A percentile compares a stretch with the other conserved stretches of the same genome.
Evolutionary conservation across 2,797 vertebrate species (phyloP).

Genomic region (Spheniscus humboldti): DNA sequence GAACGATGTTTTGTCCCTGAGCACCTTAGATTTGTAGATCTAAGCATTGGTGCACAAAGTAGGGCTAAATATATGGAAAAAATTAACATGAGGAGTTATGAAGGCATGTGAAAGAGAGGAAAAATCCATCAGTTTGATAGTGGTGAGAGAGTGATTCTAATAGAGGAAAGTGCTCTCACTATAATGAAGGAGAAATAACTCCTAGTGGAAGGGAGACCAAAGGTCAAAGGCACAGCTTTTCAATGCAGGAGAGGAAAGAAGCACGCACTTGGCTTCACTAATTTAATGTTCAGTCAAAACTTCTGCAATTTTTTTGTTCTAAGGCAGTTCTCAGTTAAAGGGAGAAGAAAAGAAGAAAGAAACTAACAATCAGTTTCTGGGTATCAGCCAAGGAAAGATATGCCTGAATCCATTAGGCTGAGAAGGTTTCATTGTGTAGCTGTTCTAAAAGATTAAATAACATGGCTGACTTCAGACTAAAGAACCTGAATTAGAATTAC

Average conservation of each 20-base stretch:
- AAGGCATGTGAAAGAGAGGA: neutral
- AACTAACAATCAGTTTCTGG: constrained; percentile 32
- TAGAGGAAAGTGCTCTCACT: neutral
- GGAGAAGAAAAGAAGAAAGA: neutral
- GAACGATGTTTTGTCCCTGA: neutral
- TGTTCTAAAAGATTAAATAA: constrained; percentile 31
- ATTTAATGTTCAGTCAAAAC: neutral
- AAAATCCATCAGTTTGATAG: neutral
- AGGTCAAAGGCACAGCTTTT: neutral
- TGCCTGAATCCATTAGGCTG: constrained; percentile 37
- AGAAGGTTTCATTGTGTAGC: constrained; percentile 9
- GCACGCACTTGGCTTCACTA: neutral
- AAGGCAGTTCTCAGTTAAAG: neutral
- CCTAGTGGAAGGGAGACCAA: neutral
- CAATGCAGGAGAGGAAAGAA: neutral
- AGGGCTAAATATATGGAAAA: no score
- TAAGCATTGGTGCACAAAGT: neutral
- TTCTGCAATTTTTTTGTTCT: no score
- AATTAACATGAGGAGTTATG: neutral
- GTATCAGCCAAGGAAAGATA: constrained; percentile 32
- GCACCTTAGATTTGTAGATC: neutral
- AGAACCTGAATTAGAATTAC: neutral
- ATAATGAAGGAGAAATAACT: neutral
- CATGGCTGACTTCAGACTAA: constrained; percentile 20
- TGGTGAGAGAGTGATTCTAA: neutral